Evolutionary conservation across 2,797 vertebrate genomes (phyloP).

Genomic region (Cuniculus paca): DNA sequence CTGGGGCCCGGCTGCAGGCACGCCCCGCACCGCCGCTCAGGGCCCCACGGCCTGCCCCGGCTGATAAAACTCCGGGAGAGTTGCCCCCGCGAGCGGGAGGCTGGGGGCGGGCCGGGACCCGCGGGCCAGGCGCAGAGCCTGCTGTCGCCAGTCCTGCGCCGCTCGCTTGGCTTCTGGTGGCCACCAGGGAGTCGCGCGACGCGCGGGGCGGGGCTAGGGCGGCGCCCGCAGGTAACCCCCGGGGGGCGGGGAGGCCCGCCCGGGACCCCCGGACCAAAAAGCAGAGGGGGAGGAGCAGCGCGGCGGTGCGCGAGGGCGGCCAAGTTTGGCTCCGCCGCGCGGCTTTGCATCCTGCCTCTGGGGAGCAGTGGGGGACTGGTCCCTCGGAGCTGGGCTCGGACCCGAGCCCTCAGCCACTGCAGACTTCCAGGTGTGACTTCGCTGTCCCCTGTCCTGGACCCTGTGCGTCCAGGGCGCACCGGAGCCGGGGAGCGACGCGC

Average conservation of each 20-base stretch:
- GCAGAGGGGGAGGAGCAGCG: slow-evolving; percentile 65
- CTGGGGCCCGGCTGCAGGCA: not conserved
- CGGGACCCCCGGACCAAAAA: slow-evolving; percentile 72
- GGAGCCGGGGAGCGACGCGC: not conserved
- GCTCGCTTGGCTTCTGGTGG: not conserved
- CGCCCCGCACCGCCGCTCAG: not conserved
- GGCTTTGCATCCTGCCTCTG: slow-evolving; percentile 46
- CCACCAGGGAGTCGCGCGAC: not conserved
- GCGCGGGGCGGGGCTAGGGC: slow-evolving; percentile 68
- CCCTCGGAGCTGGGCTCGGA: not conserved
- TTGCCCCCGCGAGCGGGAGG: not conserved
- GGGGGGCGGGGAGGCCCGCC: slow-evolving; percentile 31
- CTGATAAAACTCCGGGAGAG: slow-evolving; percentile 4
- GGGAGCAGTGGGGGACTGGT: not conserved
- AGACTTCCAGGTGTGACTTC: not conserved
- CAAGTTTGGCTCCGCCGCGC: slow-evolving; percentile 59
- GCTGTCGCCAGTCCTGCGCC: not conserved
- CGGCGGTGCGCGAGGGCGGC: not conserved
- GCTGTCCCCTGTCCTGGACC: not conserved
- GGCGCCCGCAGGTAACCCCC: slow-evolving; percentile 72
- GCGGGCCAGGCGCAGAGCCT: not conserved
- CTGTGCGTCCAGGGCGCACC: not conserved
- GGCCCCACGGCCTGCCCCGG: not conserved
- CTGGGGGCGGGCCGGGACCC: not conserved
- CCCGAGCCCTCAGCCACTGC: not conserved